Evolutionary conservation across 2,113 vertebrate species (phyloP).

Genomic region (Callopanchax toddi): DNA sequence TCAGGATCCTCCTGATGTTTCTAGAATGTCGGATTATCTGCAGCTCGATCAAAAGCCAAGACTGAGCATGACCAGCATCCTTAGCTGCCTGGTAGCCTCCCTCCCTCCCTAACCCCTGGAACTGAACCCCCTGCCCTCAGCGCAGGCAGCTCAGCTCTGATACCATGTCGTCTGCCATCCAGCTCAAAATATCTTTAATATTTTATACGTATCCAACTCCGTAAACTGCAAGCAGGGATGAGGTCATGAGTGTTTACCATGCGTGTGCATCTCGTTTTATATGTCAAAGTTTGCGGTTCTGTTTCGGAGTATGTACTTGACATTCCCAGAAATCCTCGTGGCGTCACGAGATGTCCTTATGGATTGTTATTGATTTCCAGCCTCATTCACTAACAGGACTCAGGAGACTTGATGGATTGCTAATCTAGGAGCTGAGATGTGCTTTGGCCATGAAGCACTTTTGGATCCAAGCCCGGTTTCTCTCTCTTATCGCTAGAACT

Average conservation of each 20-base stretch:
- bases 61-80: slow-evolving; percentile 45
- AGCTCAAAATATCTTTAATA: slow-evolving; percentile 29
- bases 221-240: slow-evolving; percentile 9
- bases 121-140: neutral
- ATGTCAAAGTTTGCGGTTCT: slow-evolving; percentile 10
- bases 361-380: slow-evolving; percentile 70
- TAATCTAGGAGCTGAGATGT: slow-evolving; percentile 64
- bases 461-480: slow-evolving; percentile 47
- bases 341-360: slow-evolving; percentile 54
- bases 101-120: slow-evolving; percentile 6
- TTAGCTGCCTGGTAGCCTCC: slow-evolving; percentile 27
- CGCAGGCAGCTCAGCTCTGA: slow-evolving; percentile 6
- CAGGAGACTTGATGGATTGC: slow-evolving; percentile 66
- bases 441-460: slow-evolving; percentile 60
- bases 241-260: neutral
- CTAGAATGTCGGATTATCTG: slow-evolving; percentile 60
- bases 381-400: slow-evolving; percentile 58
- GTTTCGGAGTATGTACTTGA: slow-evolving; percentile 52
- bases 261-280: slow-evolving; percentile 10
- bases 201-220: slow-evolving; percentile 14
- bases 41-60: slow-evolving; percentile 59
- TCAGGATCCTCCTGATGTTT: slow-evolving; percentile 49
- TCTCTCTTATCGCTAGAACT: slow-evolving; percentile 31
- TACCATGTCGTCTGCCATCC: slow-evolving; percentile 26
- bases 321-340: slow-evolving; percentile 69